These are phyloP conservation scores for Cottus gobio DNA, from an alignment of 2,113 vertebrate species.

Conservation along the genomic window DNA sequence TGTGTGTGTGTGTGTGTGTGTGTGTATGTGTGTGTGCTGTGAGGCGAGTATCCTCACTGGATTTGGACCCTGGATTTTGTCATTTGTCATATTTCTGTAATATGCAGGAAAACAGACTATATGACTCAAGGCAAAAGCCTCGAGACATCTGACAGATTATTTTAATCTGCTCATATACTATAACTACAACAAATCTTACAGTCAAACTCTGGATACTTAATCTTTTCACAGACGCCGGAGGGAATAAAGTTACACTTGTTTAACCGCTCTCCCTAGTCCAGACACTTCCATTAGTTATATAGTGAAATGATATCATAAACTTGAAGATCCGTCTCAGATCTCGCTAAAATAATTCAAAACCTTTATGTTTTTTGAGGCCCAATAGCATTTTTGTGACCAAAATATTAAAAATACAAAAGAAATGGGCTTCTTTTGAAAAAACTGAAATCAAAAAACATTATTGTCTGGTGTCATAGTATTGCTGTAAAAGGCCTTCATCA, in stretches of 20 bases:
- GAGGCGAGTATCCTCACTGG: constrained; percentile 27
- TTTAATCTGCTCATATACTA: constrained; percentile 59
- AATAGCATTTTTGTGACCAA: background rate
- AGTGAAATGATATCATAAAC: constrained; percentile 52
- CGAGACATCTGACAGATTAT: constrained; percentile 64
- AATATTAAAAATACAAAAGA: background rate
- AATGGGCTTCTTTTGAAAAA: background rate
- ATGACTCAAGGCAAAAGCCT: constrained; percentile 51
- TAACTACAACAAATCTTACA: constrained; percentile 57
- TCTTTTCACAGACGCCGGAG: constrained; percentile 41
- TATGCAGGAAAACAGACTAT: constrained; percentile 49
- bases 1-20: constrained; percentile 37
- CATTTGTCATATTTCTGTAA: constrained; percentile 44
- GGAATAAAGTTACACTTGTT: constrained; percentile 56
- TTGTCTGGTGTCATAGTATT: background rate
- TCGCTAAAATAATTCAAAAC: constrained; percentile 30
- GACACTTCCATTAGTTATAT: constrained; percentile 55
- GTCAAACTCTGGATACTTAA: constrained; percentile 45
- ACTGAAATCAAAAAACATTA: constrained; percentile 2
- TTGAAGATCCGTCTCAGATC: constrained; percentile 16
- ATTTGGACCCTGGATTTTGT: constrained; percentile 39
- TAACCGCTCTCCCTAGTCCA: constrained; percentile 39
- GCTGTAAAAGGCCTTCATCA: constrained; percentile 13
- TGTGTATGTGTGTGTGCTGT: constrained; percentile 38
- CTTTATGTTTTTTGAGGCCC: constrained; percentile 2